A percentile compares a stretch with the other conserved stretches of the same genome.
Evolutionary conservation across 2,888 invertebrate genomes (phyloP).

Genomic region (Rosalia funebris): DNA sequence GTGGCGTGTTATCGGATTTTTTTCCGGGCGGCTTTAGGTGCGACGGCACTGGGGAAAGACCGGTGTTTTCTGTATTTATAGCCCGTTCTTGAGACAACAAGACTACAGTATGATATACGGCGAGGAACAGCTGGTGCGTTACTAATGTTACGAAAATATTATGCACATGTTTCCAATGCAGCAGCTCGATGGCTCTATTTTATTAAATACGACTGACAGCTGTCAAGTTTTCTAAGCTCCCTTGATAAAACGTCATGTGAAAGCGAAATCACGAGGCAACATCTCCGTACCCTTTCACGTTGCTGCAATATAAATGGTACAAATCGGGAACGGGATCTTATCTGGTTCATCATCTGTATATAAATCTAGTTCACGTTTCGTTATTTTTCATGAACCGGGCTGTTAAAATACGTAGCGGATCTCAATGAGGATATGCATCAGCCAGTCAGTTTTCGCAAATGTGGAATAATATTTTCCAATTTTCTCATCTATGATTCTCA

Average conservation of each 20-base stretch:
- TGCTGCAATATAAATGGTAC: too few relatives aligned
- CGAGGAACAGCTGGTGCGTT: constrained; percentile 54
- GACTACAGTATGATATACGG: constrained; percentile 48
- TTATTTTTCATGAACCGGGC: too few relatives aligned
- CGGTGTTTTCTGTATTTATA: constrained; percentile 53
- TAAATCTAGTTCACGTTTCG: too few relatives aligned
- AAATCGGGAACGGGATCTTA: too few relatives aligned
- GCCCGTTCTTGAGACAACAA: constrained; percentile 56
- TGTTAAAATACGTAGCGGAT: not conserved
- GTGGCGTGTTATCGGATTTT: constrained; percentile 25
- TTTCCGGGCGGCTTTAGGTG: constrained; percentile 24
- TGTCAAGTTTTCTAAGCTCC: not conserved
- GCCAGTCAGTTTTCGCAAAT: not conserved
- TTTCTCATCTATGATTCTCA: too few relatives aligned
- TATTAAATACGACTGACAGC: constrained; percentile 26
- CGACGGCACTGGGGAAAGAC: constrained; percentile 24
- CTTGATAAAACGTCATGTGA: not conserved
- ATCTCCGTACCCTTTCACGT: not conserved
- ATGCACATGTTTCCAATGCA: constrained; percentile 37
- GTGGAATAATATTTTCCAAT: too few relatives aligned
- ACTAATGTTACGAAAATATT: constrained; percentile 53
- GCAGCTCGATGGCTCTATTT: constrained; percentile 34
- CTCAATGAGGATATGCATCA: not conserved
- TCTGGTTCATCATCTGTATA: too few relatives aligned
- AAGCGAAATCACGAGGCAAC: not conserved